Base-by-base conservation (phyloP, 1,140 invertebrate species). In the Drosophila navojoa region DNA sequence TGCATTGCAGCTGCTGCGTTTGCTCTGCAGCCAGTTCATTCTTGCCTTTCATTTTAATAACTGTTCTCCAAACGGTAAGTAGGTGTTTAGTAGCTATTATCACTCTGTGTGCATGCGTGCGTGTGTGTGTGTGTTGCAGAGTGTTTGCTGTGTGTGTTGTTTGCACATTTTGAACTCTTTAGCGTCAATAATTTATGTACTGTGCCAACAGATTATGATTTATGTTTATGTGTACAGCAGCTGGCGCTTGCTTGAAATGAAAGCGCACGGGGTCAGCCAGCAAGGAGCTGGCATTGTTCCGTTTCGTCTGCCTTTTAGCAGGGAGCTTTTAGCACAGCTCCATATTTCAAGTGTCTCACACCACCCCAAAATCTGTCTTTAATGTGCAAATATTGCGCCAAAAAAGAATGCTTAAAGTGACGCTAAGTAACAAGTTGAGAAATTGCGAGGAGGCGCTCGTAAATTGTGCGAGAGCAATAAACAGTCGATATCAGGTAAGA, bases 141-240 rank as follows among this genome's bases (percentile, higher is more conserved):
- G 4, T 45, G 49, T 38, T 42, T 35, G 15, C 19, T 59, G 54
- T 66, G 52, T 71, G 10, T 71, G 22, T 60, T 63, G 63, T 72
- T 69, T 63, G 71, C 71, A 64, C 71, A 67, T 87, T 87, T 69
- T 77, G 80, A 87, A 87, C 84, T 87, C 84, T 87, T 87, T 87
- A 71, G 84, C 79, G 76, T 89, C 84, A 87, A 87, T 87, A 87
- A 84, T 89, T 87, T 87, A 89, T 87, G 84, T 89, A 89, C 76
- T 87, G 76, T 75, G 84, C 84, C 70, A 79, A 71, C 67, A 87
- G 84, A 87, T 87, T 87, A 87, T 87, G 84, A 87, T 87, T 87
- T 89, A 87, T 87, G 77, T 71, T 71, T 75, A 70, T 75, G 59
- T 75, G 64, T 58, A 38, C 29, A 71, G 60, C 72, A 63, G 69